A percentile compares a stretch with the other conserved stretches of the same genome.
Evolutionary conservation across 2,888 invertebrate genomes (phyloP).

Genomic region (Scaptomyza cyrtandrae): DNA sequence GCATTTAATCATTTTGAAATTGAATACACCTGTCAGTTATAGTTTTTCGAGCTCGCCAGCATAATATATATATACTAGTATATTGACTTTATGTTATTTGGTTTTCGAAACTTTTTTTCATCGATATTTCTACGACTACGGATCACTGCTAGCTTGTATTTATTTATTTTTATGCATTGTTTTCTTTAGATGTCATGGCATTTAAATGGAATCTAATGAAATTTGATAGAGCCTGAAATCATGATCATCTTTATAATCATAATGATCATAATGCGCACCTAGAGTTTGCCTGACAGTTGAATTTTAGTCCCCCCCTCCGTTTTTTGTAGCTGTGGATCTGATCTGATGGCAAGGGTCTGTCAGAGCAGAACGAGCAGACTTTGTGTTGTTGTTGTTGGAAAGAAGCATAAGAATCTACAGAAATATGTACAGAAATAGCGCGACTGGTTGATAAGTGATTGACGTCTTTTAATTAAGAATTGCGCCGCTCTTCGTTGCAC

Average conservation of each 20-base stretch:
- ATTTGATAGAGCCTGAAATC: constrained; percentile 77
- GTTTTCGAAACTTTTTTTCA: neutral
- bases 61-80: no score
- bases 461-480: constrained; percentile 80
- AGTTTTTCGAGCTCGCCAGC: neutral
- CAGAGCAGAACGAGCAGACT: constrained; percentile 19
- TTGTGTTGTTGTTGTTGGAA: no score
- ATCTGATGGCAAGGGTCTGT: constrained; percentile 52
- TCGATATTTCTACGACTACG: neutral
- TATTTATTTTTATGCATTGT: constrained; percentile 67
- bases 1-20: neutral
- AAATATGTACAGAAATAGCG: constrained; percentile 70
- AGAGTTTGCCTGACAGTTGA: constrained; percentile 52
- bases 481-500: constrained; percentile 77
- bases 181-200: constrained; percentile 65
- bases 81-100: neutral
- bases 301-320: constrained; percentile 38
- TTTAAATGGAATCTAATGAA: constrained; percentile 74
- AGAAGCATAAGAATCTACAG: neutral
- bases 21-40: neutral
- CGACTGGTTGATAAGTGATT: constrained; percentile 76
- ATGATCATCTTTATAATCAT: constrained; percentile 30
- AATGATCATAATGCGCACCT: constrained; percentile 37
- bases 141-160: constrained; percentile 35
- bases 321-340: constrained; percentile 42